A percentile compares a stretch with the other conserved stretches of the same genome.
phyloP scores from a whole-genome alignment of 2,888 invertebrate species.

The Epirrita christyi region DNA sequence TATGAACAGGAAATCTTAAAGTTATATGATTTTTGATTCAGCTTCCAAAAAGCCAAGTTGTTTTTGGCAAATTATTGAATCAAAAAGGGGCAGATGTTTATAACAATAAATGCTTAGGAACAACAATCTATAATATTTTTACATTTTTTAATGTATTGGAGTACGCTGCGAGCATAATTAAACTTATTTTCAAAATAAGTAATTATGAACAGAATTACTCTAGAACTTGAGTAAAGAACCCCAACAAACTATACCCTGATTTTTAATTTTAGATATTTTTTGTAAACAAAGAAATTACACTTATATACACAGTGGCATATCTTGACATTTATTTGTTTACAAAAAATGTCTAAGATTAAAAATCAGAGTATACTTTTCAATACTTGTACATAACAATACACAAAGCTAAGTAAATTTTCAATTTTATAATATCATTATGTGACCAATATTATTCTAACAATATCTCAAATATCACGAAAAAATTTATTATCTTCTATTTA shows the following conservation, averaged over 20 bases:
- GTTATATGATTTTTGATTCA: constrained; percentile 1
- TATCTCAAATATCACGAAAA: constrained; percentile 36
- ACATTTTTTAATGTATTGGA: constrained; percentile 5
- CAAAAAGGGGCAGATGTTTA: constrained; percentile 1
- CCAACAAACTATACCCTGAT: too few relatives aligned
- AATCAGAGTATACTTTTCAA: neutral
- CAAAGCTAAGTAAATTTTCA: constrained; percentile 2
- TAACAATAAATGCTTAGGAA: constrained; percentile 67
- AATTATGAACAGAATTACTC: constrained; percentile 4
- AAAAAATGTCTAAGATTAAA: too few relatives aligned
- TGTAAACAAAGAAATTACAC: too few relatives aligned
- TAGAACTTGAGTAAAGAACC: neutral
- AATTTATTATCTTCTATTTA: constrained; percentile 41
- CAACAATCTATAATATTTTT: constrained; percentile 34
- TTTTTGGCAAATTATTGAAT: neutral
- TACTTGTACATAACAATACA: constrained; percentile 22
- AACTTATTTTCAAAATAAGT: constrained; percentile 16
- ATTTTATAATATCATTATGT: constrained; percentile 23
- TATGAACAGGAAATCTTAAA: constrained; percentile 32
- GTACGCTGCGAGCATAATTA: neutral
- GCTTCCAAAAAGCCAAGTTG: constrained; percentile 7
- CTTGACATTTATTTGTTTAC: too few relatives aligned
- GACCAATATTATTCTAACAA: constrained; percentile 30
- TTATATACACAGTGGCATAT: too few relatives aligned
- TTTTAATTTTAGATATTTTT: too few relatives aligned